These are phyloP conservation scores for Philopotamus ludificatus DNA, from an alignment of 1,140 invertebrate species.

Conservation along the genomic window DNA sequence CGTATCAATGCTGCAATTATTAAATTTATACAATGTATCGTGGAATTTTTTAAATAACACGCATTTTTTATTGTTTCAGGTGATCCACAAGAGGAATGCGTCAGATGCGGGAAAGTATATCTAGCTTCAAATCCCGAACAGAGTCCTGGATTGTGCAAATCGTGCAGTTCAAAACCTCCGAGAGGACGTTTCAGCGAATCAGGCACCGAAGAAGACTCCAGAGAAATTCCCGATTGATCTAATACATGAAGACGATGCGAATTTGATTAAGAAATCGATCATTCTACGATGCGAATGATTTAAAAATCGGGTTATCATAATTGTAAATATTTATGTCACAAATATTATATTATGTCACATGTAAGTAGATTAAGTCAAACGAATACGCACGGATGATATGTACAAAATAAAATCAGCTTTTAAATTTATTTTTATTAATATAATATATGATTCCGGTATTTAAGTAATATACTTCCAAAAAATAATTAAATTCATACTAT, in stretches of 20 bases:
- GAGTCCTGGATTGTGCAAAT: constrained; percentile 42
- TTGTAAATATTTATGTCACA: too few species aligned
- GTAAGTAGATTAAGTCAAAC: too few species aligned
- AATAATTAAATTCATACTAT: too few species aligned
- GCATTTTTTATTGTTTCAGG: constrained; percentile 44
- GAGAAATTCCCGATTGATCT: constrained; percentile 41
- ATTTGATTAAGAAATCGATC: too few species aligned
- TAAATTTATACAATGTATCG: constrained; percentile 17
- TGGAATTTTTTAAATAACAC: neutral
- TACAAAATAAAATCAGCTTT: too few species aligned
- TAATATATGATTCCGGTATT: too few species aligned
- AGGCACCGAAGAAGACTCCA: constrained; percentile 44
- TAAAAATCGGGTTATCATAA: too few species aligned
- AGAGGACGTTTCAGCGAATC: constrained; percentile 42
- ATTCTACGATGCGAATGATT: too few species aligned
- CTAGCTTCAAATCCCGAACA: constrained; percentile 42
- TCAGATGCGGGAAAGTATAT: constrained; percentile 49
- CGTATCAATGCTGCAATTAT: neutral
- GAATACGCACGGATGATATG: too few species aligned
- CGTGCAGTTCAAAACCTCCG: constrained; percentile 38
- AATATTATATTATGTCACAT: too few species aligned
- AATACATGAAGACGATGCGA: neutral
- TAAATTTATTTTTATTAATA: too few species aligned
- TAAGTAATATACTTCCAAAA: too few species aligned
- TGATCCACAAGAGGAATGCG: constrained; percentile 51